Conservation (phyloP, 2,888 invertebrate genomes). For the Drosophila silvestris region DNA sequence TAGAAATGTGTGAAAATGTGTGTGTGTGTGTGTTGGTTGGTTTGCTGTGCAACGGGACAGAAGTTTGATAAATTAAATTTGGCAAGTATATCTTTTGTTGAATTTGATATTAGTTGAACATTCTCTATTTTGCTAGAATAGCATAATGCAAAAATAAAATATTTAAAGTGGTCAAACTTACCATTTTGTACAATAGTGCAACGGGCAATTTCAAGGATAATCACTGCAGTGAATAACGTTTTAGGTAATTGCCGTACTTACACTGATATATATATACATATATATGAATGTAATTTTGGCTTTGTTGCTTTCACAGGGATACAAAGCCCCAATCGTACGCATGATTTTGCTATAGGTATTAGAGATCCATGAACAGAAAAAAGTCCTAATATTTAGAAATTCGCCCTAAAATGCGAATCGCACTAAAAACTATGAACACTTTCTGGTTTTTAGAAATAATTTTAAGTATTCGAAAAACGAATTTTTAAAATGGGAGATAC, state of each 20-base stretch:
- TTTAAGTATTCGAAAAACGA: background rate
- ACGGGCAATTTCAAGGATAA: background rate
- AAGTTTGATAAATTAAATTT: conserved; percentile 74
- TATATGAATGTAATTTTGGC: background rate
- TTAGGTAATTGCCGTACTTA: background rate
- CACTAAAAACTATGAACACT: background rate
- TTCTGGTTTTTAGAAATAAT: background rate
- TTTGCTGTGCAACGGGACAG: conserved; percentile 62
- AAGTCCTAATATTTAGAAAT: background rate
- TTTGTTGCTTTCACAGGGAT: background rate
- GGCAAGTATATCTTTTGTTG: conserved; percentile 34
- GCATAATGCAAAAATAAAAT: conserved; percentile 42
- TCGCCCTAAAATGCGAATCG: background rate
- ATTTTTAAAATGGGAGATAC: fast-evolving
- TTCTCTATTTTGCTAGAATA: background rate
- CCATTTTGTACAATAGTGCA: too few relatives aligned
- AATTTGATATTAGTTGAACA: conserved; percentile 38
- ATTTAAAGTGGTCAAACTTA: conserved; percentile 16
- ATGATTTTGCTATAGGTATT: background rate
- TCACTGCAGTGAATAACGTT: background rate
- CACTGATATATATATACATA: background rate
- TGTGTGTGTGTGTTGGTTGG: conserved; percentile 14
- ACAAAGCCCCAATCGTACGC: background rate
- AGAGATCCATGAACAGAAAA: background rate
- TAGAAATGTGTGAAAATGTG: conserved; percentile 6